These are phyloP conservation scores for Emydocephalus ijimae DNA, from an alignment of 2,113 vertebrate genomes.

Conservation along the genomic window DNA sequence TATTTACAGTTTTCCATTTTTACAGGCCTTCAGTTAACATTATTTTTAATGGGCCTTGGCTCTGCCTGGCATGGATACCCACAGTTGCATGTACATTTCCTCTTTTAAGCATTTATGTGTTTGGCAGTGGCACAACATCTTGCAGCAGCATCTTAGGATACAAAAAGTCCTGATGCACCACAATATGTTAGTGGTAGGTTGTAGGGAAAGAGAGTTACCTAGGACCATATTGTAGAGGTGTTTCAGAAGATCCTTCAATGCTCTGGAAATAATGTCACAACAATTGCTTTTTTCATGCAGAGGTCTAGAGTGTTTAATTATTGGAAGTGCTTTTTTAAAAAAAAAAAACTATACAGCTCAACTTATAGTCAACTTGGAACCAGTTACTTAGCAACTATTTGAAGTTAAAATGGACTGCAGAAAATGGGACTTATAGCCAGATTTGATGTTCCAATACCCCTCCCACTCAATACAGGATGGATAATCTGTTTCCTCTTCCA, in stretches of 20 bases:
- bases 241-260: conserved; percentile 1
- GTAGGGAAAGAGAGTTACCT: neutral
- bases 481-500: neutral
- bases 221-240: neutral
- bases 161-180: neutral
- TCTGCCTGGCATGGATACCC: neutral
- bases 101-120: conserved; percentile 11
- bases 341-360: neutral
- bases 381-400: neutral
- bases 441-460: neutral
- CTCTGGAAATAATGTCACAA: neutral
- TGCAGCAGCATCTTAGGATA: neutral
- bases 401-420: neutral
- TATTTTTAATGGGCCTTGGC: neutral
- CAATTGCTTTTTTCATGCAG: neutral
- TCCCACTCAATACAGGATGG: neutral
- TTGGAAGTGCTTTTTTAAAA: neutral
- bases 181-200: neutral
- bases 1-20: conserved; percentile 17
- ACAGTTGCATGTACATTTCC: neutral
- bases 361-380: neutral
- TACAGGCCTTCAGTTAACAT: neutral
- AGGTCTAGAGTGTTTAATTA: neutral
- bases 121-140: neutral
- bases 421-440: neutral